Evolutionary conservation across 2,888 invertebrate species (phyloP).

Genomic region (Cheilosia pagana): DNA sequence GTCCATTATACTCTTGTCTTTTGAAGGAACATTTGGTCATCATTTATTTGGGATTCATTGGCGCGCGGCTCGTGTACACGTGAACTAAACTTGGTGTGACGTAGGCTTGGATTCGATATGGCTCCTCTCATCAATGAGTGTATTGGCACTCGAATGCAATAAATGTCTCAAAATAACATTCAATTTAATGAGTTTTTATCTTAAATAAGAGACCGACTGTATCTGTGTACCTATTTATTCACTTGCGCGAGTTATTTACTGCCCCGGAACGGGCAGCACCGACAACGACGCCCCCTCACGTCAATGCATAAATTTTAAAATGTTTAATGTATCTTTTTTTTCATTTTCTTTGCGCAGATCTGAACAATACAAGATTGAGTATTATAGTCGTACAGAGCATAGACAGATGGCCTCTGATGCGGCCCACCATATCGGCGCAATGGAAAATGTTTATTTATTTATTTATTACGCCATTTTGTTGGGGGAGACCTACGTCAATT

Average conservation of each 20-base stretch:
- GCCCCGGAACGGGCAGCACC: conserved; percentile 54
- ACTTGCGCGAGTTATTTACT: conserved; percentile 58
- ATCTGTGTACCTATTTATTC: conserved; percentile 51
- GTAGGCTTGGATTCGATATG: conserved; percentile 5
- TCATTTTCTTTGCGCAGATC: conserved; percentile 32
- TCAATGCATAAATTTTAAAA: conserved; percentile 75
- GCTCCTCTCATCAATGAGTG: conserved; percentile 44
- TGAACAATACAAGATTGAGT: conserved; percentile 55
- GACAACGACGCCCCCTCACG: conserved; percentile 76
- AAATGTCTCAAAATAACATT: conserved; percentile 35
- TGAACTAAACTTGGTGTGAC: conserved; percentile 15
- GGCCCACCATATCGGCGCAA: conserved; percentile 1
- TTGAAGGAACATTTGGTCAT: conserved; percentile 38
- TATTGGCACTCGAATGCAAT: conserved; percentile 47
- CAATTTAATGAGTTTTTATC: conserved; percentile 19
- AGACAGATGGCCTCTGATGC: conserved; percentile 55
- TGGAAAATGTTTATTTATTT: conserved; percentile 33
- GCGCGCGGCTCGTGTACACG: conserved; percentile 5
- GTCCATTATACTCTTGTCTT: not conserved
- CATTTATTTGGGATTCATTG: conserved; percentile 57
- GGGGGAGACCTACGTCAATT: conserved; percentile 58
- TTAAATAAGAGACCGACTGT: not conserved
- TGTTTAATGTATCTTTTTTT: conserved; percentile 39
- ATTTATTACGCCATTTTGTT: conserved; percentile 13
- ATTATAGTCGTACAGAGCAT: conserved; percentile 1